Evolutionary conservation across 2,888 invertebrate genomes (phyloP), one percentile per base, ranked within the genome.

Genomic region (Thereva unica): DNA sequence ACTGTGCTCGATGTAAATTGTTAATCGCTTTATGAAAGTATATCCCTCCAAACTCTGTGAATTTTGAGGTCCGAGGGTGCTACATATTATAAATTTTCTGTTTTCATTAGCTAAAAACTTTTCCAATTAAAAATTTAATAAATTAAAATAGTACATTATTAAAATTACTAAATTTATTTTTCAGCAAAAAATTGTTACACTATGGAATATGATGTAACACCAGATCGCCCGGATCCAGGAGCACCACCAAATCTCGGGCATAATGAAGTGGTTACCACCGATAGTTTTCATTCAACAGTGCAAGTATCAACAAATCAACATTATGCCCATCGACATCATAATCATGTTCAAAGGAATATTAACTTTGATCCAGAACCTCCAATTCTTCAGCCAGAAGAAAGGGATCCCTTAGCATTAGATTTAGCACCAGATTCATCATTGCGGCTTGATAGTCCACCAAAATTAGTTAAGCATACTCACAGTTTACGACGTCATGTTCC

Each of bases 381-480:
- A 67, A 64, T 71, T 41, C 66, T 71, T 35, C 69, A 53, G 45
- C 8, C 53, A 54, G 76, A 76, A 67, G 80, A 79, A 71, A 77
- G 76, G 68, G 80, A 80, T 76, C 80, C 80, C 7, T 71, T 80
- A 71, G 80, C 80, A 8, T 71, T 80, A 65, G 80, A 55, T 12
- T 66, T 68, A 38, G 40, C 47, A 40, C 45, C 49, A 1, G 53
- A 66, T 8, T 47, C 57, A 41, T 55, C 68, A 49, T 8, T 68
- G 41, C 49, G 59, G 50, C 61, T 56, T n/a, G 56, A 66, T 40
- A 64, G 50, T 42, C 57, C 67, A 54, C 59, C 69, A 44, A 69
- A 69, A 64, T 55, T 47, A 64, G 86, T 90, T 77, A 93, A 92
- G 83, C 93, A 92, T 81, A 91, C 89, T 52, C 80, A 87, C 80